Conservation (phyloP, 2,113 vertebrate genomes). For the Lathamus discolor region DNA sequence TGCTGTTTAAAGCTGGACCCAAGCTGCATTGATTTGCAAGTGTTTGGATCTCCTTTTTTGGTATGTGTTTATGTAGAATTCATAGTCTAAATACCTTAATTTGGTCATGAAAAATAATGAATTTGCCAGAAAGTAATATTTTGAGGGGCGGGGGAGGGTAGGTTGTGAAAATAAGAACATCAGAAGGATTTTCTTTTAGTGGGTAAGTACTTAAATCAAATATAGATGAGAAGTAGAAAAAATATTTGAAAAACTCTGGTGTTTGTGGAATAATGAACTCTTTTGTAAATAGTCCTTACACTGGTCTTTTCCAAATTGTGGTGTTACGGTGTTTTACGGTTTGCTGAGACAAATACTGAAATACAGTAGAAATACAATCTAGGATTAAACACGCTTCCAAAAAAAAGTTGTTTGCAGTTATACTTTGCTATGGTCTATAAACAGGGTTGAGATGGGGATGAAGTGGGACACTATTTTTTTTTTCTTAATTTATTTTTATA, state of each 20-base stretch:
- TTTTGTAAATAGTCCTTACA: background rate
- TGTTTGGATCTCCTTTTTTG: background rate
- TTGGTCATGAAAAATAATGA: background rate
- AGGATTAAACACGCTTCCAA: background rate
- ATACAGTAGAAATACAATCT: background rate
- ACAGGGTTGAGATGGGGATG: background rate
- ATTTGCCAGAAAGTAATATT: background rate
- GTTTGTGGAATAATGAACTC: background rate
- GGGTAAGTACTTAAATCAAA: background rate
- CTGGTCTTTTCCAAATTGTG: background rate
- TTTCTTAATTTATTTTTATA: background rate
- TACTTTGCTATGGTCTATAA: background rate
- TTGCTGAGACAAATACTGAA: background rate
- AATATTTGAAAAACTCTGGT: background rate
- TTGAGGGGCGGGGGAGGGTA: background rate
- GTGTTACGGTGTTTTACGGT: background rate
- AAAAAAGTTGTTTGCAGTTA: background rate
- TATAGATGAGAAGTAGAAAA: background rate
- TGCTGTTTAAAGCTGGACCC: background rate
- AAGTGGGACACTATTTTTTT: background rate
- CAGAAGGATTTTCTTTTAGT: background rate
- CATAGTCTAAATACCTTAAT: background rate
- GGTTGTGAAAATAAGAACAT: background rate
- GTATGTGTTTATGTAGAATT: background rate
- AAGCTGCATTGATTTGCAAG: background rate